These are phyloP conservation scores for Cichlasoma orientale DNA, from an alignment of 2,797 vertebrate genomes.

Conservation along the genomic window DNA sequence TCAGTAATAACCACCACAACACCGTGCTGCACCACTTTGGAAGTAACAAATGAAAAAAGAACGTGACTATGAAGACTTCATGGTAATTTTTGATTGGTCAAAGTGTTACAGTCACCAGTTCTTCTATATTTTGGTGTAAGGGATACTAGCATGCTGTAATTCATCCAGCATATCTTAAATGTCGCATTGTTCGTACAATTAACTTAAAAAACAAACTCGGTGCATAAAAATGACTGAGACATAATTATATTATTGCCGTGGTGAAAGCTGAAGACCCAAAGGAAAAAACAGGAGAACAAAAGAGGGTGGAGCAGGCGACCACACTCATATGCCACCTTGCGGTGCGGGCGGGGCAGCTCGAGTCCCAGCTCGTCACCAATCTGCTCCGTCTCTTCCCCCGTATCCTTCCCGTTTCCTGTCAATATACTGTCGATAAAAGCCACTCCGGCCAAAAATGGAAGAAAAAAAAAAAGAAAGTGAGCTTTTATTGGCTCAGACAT, in stretches of 20 bases:
- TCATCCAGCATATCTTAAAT: background rate
- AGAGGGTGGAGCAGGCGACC: no score
- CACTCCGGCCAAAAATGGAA: no score
- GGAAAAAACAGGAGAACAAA: background rate
- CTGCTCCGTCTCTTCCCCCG: no score
- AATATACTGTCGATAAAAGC: no score
- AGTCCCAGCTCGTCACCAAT: no score
- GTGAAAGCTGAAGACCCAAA: background rate
- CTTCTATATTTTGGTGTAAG: background rate
- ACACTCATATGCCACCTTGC: no score
- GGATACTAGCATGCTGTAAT: accelerated
- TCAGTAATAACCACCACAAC: accelerated
- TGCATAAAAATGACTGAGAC: background rate
- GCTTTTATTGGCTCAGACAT: background rate
- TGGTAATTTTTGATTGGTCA: background rate
- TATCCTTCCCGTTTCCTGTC: no score
- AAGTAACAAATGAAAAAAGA: background rate
- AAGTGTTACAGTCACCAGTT: background rate
- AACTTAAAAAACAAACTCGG: accelerated
- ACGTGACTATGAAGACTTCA: background rate
- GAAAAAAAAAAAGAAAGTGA: no score
- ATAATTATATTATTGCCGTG: background rate
- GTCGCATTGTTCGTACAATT: background rate
- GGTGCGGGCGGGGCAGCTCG: no score
- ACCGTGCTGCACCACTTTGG: background rate